Conservation (phyloP, 2,113 vertebrate species). For the Thunnus maccoyii region DNA sequence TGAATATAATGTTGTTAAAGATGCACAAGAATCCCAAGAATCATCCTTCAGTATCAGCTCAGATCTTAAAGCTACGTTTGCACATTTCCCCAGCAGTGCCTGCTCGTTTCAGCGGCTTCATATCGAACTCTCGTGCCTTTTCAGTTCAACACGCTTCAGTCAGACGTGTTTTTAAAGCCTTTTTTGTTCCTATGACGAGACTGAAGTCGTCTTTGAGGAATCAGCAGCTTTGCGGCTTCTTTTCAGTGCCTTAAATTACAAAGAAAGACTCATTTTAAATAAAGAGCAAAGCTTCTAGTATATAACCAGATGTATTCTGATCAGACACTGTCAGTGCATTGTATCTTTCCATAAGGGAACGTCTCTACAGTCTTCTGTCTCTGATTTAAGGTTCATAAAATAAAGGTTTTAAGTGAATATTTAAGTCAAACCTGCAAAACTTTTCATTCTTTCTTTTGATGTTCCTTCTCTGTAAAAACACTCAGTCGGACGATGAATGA, state of each 20-base stretch:
- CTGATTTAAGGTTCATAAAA: background rate
- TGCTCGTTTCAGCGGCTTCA: background rate
- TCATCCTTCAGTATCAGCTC: background rate
- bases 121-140: background rate
- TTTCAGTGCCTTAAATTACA: slow-evolving; percentile 19
- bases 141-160: background rate
- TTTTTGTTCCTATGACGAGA: slow-evolving; percentile 56
- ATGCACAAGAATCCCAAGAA: too few relatives aligned
- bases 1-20: too few relatives aligned
- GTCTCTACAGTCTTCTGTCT: background rate
- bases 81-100: background rate
- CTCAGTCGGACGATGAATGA: background rate
- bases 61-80: background rate
- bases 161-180: background rate
- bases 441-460: background rate
- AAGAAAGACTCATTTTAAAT: background rate
- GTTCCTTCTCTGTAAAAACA: slow-evolving; percentile 1
- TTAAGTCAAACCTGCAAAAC: background rate
- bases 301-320: too few relatives aligned
- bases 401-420: too few relatives aligned
- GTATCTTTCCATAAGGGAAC: background rate
- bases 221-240: slow-evolving; percentile 12
- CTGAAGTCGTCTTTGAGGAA: slow-evolving; percentile 12
- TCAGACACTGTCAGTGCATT: background rate
- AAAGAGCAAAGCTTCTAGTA: too few relatives aligned